Base-by-base conservation (phyloP, 2,797 vertebrate genomes). In the Streptopelia turtur region DNA sequence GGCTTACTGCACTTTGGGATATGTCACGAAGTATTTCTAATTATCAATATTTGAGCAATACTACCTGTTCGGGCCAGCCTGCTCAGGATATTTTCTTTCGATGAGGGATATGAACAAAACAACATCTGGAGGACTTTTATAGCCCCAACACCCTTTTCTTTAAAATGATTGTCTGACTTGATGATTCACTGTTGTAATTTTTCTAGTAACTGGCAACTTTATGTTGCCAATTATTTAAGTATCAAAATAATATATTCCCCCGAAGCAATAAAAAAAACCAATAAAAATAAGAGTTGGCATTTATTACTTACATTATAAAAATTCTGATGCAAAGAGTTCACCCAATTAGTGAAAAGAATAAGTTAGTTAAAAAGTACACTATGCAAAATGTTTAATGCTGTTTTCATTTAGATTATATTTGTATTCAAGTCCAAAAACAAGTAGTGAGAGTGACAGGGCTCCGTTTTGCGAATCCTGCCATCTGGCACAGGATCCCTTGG, bases 201-300 rank as follows among this genome's bases (percentile, higher is more conserved):
- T 90, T 72, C 69, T 86, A 88, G 72, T 86, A 94, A 94, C 65
- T 86, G 87, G 66, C 61, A 96, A 76, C 72, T 76, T 91, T 90
- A 43, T 87, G 45, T 24, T 85, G 84, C 84, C 89, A 95, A 52
- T 91, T 92, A 95, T 83, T 96, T 91, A 87, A 92, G 81, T 92
- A 94, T 60, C 35, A 77, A 85, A 94, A 78, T 71, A 75, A 92
- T 87, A 70, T 45, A 83, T 56, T 92, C 0, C 5, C 83, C 83
- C 33, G 45, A 70, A 76, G 95, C 28, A 82, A 74, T 24, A 64
- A 64, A 94, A 95, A 88, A 37, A 37, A n/a, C n/a, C 41, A 85
- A 89, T 90, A 90, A 87, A 93, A 91, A 27, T 39, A 75, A 56
- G 37, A 92, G 47, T 13, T 89, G 92, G 86, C 64, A 89, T 74